Conservation (phyloP, 2,797 vertebrate species). For the Sardinella longiceps region DNA sequence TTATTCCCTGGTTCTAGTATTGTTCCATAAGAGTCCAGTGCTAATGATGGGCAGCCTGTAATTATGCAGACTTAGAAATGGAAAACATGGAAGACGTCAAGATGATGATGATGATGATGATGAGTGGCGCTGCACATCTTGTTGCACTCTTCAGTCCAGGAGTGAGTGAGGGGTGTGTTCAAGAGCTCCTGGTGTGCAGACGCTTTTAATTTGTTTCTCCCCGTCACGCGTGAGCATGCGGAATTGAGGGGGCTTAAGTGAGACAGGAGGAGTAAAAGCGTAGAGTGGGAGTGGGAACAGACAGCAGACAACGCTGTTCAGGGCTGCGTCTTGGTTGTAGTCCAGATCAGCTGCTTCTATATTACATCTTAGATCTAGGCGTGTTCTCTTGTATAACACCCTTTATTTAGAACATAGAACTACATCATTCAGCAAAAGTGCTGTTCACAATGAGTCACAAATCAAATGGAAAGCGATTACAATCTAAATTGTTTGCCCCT, state of each 20-base stretch:
- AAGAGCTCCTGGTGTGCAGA: background rate
- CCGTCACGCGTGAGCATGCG: background rate
- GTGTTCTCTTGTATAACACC: background rate
- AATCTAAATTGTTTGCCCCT: background rate
- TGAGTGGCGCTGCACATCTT: background rate
- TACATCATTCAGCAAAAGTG: background rate
- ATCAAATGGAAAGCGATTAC: background rate
- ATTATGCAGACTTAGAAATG: conserved; percentile 57
- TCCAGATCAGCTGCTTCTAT: background rate
- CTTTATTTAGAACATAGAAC: background rate
- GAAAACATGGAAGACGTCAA: background rate
- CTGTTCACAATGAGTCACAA: background rate
- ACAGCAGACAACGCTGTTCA: background rate
- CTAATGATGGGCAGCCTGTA: conserved; percentile 52
- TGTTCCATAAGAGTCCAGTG: conserved; percentile 40
- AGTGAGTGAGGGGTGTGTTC: background rate
- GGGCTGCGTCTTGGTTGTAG: background rate
- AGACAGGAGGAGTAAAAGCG: background rate
- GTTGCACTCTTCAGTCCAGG: background rate
- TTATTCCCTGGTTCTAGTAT: conserved; percentile 47
- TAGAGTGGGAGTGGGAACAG: background rate
- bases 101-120: background rate
- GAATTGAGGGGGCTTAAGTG: background rate
- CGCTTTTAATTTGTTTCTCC: background rate
- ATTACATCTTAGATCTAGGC: background rate